Evolutionary conservation across 2,888 invertebrate species (phyloP).

Genomic region (Cheilosia pagana): DNA sequence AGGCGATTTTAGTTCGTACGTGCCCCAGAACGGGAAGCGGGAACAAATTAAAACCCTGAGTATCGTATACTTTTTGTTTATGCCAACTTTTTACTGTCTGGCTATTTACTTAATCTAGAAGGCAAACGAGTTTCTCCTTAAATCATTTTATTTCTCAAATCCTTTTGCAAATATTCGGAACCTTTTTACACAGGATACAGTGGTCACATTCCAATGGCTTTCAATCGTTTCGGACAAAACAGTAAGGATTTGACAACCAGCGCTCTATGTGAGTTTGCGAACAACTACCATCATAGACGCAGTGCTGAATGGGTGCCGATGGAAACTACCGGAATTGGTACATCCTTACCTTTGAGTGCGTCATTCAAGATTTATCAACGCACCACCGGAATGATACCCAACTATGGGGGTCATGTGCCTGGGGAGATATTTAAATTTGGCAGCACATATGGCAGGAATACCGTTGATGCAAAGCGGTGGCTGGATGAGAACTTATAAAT

Average conservation of each 20-base stretch:
- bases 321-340: slow-evolving; percentile 78
- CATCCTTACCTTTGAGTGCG: slow-evolving; percentile 77
- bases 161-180: background rate
- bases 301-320: slow-evolving; percentile 90
- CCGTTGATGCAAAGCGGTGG: slow-evolving; percentile 90
- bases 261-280: slow-evolving; percentile 89
- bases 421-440: slow-evolving; percentile 90
- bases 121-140: too few species aligned
- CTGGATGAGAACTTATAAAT: slow-evolving; percentile 84
- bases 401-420: slow-evolving; percentile 91
- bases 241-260: slow-evolving; percentile 87
- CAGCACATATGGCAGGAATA: slow-evolving; percentile 90
- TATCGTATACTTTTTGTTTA: too few species aligned
- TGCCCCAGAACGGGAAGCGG: too few species aligned
- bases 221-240: slow-evolving; percentile 80
- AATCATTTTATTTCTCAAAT: background rate
- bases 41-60: too few species aligned
- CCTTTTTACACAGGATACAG: slow-evolving; percentile 78
- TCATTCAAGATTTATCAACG: slow-evolving; percentile 88
- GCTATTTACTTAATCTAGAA: too few species aligned
- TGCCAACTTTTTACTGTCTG: too few species aligned
- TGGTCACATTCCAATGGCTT: slow-evolving; percentile 81
- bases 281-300: slow-evolving; percentile 88
- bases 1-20: too few species aligned
- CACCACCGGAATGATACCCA: slow-evolving; percentile 89